Conservation (phyloP, 2,888 invertebrate genomes). For the Drosophila aldrichi region DNA sequence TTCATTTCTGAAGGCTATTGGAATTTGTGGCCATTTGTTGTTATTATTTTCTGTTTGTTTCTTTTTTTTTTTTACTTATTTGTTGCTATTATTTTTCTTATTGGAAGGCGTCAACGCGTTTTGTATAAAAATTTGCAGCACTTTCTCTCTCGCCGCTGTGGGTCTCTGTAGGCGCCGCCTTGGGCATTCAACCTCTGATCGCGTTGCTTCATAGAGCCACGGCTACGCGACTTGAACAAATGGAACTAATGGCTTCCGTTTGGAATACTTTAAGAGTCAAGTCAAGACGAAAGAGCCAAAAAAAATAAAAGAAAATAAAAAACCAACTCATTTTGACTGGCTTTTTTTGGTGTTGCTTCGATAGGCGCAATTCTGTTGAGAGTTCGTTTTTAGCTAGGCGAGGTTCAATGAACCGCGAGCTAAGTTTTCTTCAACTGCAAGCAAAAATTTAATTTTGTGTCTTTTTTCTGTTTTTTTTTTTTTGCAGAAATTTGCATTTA, state of each 20-base stretch:
- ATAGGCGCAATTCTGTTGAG: conserved; percentile 54
- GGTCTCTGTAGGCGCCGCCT: conserved; percentile 2
- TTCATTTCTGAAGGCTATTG: conserved; percentile 4
- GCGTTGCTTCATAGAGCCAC: conserved; percentile 29
- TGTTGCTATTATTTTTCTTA: conserved; percentile 9
- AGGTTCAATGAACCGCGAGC: conserved; percentile 61
- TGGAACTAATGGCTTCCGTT: conserved; percentile 77
- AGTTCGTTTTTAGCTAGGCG: conserved; percentile 22
- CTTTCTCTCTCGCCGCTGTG: conserved; percentile 64
- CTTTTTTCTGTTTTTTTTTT: conserved; percentile 13
- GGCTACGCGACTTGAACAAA: conserved; percentile 39
- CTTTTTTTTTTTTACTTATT: not conserved
- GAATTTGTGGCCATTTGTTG: conserved; percentile 1
- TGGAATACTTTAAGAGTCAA: conserved; percentile 62
- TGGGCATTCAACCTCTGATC: conserved; percentile 2
- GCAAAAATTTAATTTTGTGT: conserved; percentile 27
- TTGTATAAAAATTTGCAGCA: conserved; percentile 67
- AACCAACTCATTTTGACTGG: conserved; percentile 49
- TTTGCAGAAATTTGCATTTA: conserved; percentile 83
- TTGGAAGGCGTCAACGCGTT: conserved; percentile 52
- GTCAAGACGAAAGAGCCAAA: conserved; percentile 18
- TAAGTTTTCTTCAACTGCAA: conserved; percentile 42
- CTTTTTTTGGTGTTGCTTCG: conserved; percentile 33
- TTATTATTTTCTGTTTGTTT: not conserved
- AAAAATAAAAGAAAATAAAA: conserved; percentile 3